Base-by-base conservation (phyloP, 2,113 vertebrate genomes). In the Mormoops blainvillei region DNA sequence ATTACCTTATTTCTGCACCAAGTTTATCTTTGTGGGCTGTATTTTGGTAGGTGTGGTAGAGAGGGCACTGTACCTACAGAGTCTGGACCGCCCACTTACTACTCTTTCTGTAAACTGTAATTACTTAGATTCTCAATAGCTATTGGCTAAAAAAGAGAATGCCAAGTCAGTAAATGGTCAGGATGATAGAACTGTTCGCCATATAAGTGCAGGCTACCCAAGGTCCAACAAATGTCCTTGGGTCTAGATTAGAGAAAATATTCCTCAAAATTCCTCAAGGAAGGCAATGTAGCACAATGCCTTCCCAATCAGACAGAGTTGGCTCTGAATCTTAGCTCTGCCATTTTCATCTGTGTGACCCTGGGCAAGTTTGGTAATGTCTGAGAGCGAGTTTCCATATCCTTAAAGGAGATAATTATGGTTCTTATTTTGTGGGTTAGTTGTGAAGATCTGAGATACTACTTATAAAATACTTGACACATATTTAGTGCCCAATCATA, bases 391-490 rank as follows among this genome's bases (percentile, higher is more conserved):
- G 18, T 93, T 95, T 93, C 9, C 19, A 52, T 91, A 19, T 38
- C 38, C 71, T 58, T 97, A 68, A 89, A 71, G 82, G 97, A 85
- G 9, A 24, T 43, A 65, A 82, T 74, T 78, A 31, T 63, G 67
- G 84, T 95, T 92, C 38, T 95, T 94, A 48, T 73, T 95, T 87
- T 97, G 13, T 92, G 33, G 43, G 45, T 50, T 94, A 86, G 31
- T 87, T 91, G 26, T 65, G 80, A 94, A 89, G 63, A 76, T 67
- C 63, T 83, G 48, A 96, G 90, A 87, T 45, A 80, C 87, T 76
- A 87, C 36, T 89, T 76, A 54, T 12, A 68, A 96, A 74, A 19
- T 74, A 28, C n/a, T 88, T 92, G 48, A 67, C 33, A 70, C 20
- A 0, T 16, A 7, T 96, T 91, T 80, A 48, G 24, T 89, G 68